phyloP scores from a whole-genome alignment of 2,888 invertebrate species.

The Euplagia quadripunctaria region DNA sequence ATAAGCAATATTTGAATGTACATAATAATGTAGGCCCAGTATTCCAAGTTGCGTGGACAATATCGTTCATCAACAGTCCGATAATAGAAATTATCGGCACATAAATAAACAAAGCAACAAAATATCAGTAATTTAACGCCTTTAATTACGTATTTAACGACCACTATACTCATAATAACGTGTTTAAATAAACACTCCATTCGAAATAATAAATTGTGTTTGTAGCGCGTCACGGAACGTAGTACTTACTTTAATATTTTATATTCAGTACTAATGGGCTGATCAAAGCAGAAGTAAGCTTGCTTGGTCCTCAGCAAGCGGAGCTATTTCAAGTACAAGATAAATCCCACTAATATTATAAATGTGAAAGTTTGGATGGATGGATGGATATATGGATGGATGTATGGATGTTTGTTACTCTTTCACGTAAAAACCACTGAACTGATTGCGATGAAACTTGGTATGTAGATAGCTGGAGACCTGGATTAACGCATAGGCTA shows the following conservation, averaged over 20 bases:
- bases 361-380: no score
- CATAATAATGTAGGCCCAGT: background rate
- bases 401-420: no score
- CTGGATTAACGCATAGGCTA: no score
- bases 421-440: no score
- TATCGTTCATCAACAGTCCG: background rate
- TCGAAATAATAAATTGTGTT: constrained; percentile 2
- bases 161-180: background rate
- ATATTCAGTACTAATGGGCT: background rate
- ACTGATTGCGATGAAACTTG: no score
- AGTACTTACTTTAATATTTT: background rate
- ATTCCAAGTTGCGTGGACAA: constrained; percentile 2
- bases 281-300: background rate
- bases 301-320: no score
- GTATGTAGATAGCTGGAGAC: no score
- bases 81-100: constrained; percentile 9
- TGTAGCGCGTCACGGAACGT: background rate
- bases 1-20: no score
- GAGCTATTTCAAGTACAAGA: no score
- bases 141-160: background rate
- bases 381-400: no score
- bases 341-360: no score
- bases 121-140: constrained; percentile 10
- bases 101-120: constrained; percentile 10
- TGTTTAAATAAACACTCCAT: constrained; percentile 9